Evolutionary conservation across 2,797 vertebrate species (phyloP).

Genomic region (Dallia pectoralis): DNA sequence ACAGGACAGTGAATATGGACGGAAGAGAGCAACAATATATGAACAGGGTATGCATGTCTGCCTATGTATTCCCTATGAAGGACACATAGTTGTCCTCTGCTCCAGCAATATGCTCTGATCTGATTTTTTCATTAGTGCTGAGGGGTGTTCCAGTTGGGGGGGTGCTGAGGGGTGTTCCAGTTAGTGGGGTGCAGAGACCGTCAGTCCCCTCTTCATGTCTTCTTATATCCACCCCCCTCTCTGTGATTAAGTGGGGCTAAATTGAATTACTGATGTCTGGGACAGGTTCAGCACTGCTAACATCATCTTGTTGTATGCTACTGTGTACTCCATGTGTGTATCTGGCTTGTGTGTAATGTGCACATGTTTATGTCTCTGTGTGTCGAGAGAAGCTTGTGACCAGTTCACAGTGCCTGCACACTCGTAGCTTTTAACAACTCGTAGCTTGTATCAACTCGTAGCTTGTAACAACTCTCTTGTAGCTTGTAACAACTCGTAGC

Average conservation of each 20-base stretch:
- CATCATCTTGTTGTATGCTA: neutral
- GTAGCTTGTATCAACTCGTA: too few species aligned
- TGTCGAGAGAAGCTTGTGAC: neutral
- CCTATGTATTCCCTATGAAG: too few species aligned
- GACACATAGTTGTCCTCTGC: conserved; percentile 5
- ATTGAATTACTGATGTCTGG: neutral
- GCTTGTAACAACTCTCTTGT: too few species aligned
- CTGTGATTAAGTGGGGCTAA: neutral
- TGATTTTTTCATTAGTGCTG: neutral
- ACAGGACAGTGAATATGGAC: conserved; percentile 17
- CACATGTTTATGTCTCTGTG: neutral
- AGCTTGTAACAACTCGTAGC: too few species aligned
- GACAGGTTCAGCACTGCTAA: neutral
- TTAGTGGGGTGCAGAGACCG: conserved; percentile 1
- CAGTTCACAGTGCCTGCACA: neutral
- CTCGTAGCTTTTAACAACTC: neutral
- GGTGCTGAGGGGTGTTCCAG: neutral
- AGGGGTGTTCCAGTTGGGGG: neutral
- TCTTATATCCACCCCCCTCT: neutral
- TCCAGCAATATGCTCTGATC: conserved; percentile 4
- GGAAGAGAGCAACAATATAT: neutral
- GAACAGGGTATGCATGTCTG: conserved; percentile 34
- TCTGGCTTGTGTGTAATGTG: neutral
- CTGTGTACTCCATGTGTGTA: neutral
- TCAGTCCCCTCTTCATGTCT: conserved; percentile 21